Conservation (phyloP, 2,888 invertebrate genomes). For the Melipona bicolor region DNA sequence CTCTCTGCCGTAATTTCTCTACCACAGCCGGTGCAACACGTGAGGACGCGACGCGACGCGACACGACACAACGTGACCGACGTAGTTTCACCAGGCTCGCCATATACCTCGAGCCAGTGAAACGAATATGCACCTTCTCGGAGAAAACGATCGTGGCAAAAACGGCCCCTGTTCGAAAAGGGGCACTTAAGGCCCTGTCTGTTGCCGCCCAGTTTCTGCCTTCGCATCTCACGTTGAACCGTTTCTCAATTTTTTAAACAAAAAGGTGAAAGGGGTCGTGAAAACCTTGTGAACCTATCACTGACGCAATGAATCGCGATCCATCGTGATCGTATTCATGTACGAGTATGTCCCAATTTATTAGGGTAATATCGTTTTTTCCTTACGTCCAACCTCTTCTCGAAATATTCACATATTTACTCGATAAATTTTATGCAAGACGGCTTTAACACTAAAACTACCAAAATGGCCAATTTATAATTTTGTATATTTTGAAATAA, state of each 20-base stretch:
- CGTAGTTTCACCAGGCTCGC: conserved; percentile 37
- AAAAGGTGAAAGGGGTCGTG: neutral
- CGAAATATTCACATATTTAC: too few species aligned
- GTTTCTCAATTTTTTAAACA: conserved; percentile 18
- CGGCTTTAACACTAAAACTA: too few species aligned
- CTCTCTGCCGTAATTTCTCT: conserved; percentile 37
- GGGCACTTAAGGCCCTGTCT: conserved; percentile 30
- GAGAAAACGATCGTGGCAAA: conserved; percentile 49
- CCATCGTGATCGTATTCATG: neutral
- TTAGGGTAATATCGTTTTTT: too few species aligned
- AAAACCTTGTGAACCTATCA: too few species aligned
- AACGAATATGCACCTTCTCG: conserved; percentile 34
- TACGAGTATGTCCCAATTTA: too few species aligned
- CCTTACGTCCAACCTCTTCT: too few species aligned
- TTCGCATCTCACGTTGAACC: conserved; percentile 20
- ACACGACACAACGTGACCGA: too few species aligned
- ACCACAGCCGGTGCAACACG: conserved; percentile 2
- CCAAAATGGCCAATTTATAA: too few species aligned
- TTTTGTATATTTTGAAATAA: too few species aligned
- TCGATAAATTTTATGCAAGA: too few species aligned
- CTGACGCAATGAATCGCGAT: conserved; percentile 22
- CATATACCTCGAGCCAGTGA: conserved; percentile 27
- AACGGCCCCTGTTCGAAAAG: conserved; percentile 20
- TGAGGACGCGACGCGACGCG: neutral
- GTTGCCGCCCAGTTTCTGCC: conserved; percentile 22